Percentiles rank a stretch among this genome's conserved stretches.
phyloP scores from a whole-genome alignment of 2,797 vertebrate genomes.

The Cyclura pinguis region DNA sequence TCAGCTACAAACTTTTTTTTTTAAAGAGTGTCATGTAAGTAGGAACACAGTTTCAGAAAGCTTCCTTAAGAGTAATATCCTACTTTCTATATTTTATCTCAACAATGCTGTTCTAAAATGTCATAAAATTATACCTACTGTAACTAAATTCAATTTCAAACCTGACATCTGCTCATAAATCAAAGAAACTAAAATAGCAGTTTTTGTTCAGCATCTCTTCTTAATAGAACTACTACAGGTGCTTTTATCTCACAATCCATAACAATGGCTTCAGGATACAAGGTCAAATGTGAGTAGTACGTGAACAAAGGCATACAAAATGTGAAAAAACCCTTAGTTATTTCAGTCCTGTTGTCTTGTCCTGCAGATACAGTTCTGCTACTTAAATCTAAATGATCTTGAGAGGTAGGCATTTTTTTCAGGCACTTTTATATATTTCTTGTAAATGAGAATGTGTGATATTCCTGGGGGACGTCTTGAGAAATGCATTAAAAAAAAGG shows the following conservation, averaged over 20 bases:
- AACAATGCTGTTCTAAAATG: background rate
- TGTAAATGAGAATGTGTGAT: background rate
- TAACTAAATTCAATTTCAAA: background rate
- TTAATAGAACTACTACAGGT: background rate
- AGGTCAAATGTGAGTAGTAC: background rate
- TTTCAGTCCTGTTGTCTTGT: background rate
- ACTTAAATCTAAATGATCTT: background rate
- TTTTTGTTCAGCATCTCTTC: background rate
- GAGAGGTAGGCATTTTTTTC: background rate
- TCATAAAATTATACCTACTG: background rate
- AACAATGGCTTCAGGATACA: background rate
- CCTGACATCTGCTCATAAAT: background rate
- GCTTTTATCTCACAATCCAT: background rate
- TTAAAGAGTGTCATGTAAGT: background rate
- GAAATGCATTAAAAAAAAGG: background rate
- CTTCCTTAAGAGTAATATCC: background rate
- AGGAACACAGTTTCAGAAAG: background rate
- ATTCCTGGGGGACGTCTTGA: background rate
- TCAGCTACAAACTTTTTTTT: background rate
- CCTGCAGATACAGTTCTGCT: background rate
- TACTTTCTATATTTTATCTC: background rate
- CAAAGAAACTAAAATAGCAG: background rate
- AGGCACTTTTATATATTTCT: background rate
- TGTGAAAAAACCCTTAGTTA: background rate
- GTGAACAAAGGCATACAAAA: background rate